phyloP scores from a whole-genome alignment of 2,113 vertebrate genomes.

The Podocnemis expansa region DNA sequence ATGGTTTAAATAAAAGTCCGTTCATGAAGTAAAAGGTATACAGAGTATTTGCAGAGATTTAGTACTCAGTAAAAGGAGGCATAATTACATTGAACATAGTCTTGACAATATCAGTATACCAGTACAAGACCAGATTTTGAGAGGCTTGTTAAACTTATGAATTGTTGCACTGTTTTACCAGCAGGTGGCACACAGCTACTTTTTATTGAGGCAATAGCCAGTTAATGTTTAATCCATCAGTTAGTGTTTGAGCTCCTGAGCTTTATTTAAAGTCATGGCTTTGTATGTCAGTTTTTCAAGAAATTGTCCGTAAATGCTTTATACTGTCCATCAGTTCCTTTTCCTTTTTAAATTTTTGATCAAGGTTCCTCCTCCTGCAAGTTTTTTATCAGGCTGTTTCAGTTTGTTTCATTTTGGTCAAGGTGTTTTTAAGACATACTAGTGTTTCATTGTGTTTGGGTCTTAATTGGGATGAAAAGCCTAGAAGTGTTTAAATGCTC shows the following conservation, averaged over 20 bases:
- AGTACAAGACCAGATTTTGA: neutral
- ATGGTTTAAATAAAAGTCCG: neutral
- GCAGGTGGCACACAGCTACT: neutral
- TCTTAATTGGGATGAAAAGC: neutral
- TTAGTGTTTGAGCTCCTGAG: neutral
- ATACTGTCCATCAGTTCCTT: neutral
- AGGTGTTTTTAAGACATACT: neutral
- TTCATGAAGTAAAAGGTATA: neutral
- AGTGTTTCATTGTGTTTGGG: neutral
- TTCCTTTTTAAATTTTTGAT: too few relatives aligned
- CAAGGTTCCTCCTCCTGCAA: too few relatives aligned
- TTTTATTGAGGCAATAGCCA: neutral
- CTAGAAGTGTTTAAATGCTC: neutral
- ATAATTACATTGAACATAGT: neutral
- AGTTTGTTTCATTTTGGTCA: neutral
- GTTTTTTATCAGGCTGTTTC: neutral
- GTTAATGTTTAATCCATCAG: neutral
- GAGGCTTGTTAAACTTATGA: neutral
- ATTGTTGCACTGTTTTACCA: neutral
- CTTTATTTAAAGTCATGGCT: neutral
- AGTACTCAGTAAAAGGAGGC: neutral
- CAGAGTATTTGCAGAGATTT: neutral
- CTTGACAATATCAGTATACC: neutral
- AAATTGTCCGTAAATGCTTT: neutral
- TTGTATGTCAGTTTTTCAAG: neutral